Percentiles rank a stretch among this genome's conserved stretches.
Evolutionary conservation across 2,888 invertebrate species (phyloP).

Genomic region (Drosophila macrothrix): DNA sequence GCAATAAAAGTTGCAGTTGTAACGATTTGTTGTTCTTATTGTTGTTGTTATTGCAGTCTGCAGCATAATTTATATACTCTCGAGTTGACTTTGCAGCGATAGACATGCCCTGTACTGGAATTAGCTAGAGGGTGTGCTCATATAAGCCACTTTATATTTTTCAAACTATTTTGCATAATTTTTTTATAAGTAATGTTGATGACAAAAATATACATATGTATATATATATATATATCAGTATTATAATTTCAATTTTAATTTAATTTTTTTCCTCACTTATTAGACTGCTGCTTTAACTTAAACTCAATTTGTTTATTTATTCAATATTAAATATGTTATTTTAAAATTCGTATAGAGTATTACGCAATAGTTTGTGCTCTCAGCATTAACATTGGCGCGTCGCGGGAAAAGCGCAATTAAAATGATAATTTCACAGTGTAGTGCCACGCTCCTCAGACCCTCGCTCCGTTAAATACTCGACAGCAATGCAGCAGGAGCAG

Average conservation of each 20-base stretch:
- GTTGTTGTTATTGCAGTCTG: conserved; percentile 45
- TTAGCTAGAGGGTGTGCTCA: neutral
- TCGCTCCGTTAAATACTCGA: conserved; percentile 6
- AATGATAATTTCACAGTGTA: conserved; percentile 69
- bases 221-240: neutral
- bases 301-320: too few species aligned
- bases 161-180: neutral
- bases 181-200: neutral
- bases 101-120: conserved; percentile 11
- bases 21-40: conserved; percentile 34
- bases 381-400: conserved; percentile 3
- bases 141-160: neutral
- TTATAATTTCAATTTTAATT: too few species aligned
- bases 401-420: conserved; percentile 73
- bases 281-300: neutral
- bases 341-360: conserved; percentile 6
- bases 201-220: neutral
- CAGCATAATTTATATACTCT: conserved; percentile 70
- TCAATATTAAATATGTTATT: neutral
- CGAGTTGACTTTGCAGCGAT: conserved; percentile 48
- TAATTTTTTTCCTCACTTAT: fast-evolving
- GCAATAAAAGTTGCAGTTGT: conserved; percentile 65
- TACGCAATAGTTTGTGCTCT: neutral
- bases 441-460: conserved; percentile 32
- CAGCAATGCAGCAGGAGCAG: neutral